Conservation (phyloP, 2,113 vertebrate species). For the Scomber colias region DNA sequence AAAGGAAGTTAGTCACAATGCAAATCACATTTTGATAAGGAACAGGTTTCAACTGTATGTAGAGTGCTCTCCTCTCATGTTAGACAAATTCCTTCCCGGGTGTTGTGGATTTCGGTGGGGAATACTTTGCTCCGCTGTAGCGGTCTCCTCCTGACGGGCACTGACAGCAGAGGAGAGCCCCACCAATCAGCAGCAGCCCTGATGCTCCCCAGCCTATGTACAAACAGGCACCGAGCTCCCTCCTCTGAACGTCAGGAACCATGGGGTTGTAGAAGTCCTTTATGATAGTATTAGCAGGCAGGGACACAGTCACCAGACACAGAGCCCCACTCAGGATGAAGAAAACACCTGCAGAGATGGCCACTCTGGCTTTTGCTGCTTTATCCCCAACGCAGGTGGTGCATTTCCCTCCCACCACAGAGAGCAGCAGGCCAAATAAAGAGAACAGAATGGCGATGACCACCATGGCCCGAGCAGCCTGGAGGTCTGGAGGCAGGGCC, state of each 20-base stretch:
- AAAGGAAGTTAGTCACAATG: slow-evolving; percentile 30
- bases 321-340: slow-evolving; percentile 89
- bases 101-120: slow-evolving; percentile 85
- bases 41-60: slow-evolving; percentile 13
- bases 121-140: slow-evolving; percentile 88
- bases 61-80: not conserved
- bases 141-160: slow-evolving; percentile 85
- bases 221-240: slow-evolving; percentile 88
- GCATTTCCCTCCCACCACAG: slow-evolving; percentile 92
- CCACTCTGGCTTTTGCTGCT: slow-evolving; percentile 89
- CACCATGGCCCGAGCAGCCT: slow-evolving; percentile 90
- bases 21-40: slow-evolving; percentile 29
- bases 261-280: slow-evolving; percentile 91
- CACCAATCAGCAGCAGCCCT: slow-evolving; percentile 88
- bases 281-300: slow-evolving; percentile 92
- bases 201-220: slow-evolving; percentile 87
- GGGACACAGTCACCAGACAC: slow-evolving; percentile 90
- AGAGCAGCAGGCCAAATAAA: slow-evolving; percentile 88
- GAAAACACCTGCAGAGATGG: slow-evolving; percentile 88
- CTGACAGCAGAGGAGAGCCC: slow-evolving; percentile 89
- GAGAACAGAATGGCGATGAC: slow-evolving; percentile 90
- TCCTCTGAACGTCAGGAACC: slow-evolving; percentile 86
- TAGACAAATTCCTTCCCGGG: slow-evolving; percentile 89
- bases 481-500: slow-evolving; percentile 89
- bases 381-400: slow-evolving; percentile 92